A percentile compares a stretch with the other conserved stretches of the same genome.
Evolutionary conservation across 1,140 invertebrate species (phyloP).

Genomic region (Sycobia sp.): DNA sequence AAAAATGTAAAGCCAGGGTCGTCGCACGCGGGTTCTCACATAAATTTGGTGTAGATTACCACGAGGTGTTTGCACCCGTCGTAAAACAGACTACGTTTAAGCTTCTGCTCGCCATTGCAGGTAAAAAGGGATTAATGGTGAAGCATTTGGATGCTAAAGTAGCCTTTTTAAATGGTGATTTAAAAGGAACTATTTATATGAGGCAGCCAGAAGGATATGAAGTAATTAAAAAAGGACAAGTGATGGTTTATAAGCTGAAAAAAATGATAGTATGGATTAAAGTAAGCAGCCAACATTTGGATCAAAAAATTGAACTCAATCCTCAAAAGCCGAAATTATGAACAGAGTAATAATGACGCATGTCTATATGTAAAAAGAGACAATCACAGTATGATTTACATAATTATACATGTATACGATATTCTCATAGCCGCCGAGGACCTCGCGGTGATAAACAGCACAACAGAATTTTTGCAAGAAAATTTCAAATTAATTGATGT

Average conservation of each 20-base stretch:
- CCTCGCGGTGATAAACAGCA: no score
- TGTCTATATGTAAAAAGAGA: no score
- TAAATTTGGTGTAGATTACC: no score
- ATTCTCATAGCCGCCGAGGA: no score
- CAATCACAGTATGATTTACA: no score
- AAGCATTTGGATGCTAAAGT: no score
- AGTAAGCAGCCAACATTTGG: constrained; percentile 48
- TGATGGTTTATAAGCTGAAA: constrained; percentile 44
- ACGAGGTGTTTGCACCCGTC: no score
- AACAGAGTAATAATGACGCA: background rate
- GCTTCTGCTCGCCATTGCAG: constrained; percentile 16
- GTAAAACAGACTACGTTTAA: background rate
- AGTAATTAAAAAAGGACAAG: constrained; percentile 48
- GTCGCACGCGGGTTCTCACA: background rate
- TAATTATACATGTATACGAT: no score
- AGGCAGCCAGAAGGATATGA: constrained; percentile 50
- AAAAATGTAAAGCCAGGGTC: background rate
- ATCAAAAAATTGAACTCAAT: background rate
- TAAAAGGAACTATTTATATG: no score
- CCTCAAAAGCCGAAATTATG: background rate
- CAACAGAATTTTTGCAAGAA: no score
- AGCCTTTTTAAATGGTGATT: constrained; percentile 39
- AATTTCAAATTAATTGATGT: no score
- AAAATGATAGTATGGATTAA: constrained; percentile 56
- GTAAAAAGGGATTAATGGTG: constrained; percentile 30